A percentile compares a stretch with the other conserved stretches of the same genome.
These are phyloP conservation scores for Micrasema minimum DNA, from an alignment of 1,140 invertebrate genomes.

Conservation along the genomic window DNA sequence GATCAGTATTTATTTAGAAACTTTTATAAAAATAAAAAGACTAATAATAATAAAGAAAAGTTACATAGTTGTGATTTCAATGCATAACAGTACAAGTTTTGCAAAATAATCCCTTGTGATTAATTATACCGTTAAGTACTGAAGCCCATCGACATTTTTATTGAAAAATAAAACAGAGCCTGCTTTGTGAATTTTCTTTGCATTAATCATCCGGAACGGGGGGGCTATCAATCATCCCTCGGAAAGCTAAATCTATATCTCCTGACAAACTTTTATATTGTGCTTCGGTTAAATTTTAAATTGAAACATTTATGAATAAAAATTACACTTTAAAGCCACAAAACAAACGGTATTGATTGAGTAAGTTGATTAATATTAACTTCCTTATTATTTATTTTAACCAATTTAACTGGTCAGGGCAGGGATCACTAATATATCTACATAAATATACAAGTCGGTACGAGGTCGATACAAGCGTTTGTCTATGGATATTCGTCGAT, in stretches of 20 bases:
- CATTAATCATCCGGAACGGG: slow-evolving; percentile 23
- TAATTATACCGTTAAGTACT: slow-evolving; percentile 1
- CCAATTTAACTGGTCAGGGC: too few relatives aligned
- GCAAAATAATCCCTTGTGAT: slow-evolving; percentile 15
- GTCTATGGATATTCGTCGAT: too few relatives aligned
- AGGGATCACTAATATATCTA: too few relatives aligned
- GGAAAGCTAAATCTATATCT: slow-evolving; percentile 22
- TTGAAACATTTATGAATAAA: slow-evolving; percentile 22
- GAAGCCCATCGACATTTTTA: slow-evolving; percentile 19
- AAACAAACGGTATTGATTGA: too few relatives aligned
- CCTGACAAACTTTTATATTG: slow-evolving; percentile 24
- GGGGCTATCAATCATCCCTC: slow-evolving; percentile 17
- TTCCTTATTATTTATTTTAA: too few relatives aligned
- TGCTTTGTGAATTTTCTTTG: slow-evolving; percentile 9
- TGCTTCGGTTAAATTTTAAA: slow-evolving; percentile 16
- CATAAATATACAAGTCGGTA: too few relatives aligned
- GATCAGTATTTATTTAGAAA: too few relatives aligned
- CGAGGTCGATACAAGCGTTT: too few relatives aligned
- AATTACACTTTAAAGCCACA: slow-evolving; percentile 1
- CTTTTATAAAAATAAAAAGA: too few relatives aligned
- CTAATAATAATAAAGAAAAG: too few relatives aligned
- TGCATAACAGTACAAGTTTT: not conserved
- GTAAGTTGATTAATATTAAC: too few relatives aligned
- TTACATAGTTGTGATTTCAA: not conserved
- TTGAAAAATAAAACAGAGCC: slow-evolving; percentile 33